phyloP scores from a whole-genome alignment of 2,113 vertebrate genomes.

The Chloropsis hardwickii region DNA sequence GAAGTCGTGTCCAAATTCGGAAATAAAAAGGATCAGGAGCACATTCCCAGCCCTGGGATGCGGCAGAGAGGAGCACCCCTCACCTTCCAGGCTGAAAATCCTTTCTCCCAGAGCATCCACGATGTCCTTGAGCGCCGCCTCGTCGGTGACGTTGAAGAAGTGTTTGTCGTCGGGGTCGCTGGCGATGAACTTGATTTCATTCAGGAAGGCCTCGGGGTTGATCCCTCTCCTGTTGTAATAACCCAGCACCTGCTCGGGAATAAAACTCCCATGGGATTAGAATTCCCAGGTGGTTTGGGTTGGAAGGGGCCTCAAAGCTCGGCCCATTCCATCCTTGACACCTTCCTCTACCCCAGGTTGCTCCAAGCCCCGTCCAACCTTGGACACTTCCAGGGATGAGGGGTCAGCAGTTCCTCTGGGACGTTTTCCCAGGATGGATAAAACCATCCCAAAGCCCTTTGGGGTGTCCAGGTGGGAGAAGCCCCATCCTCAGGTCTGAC shows the following conservation, averaged over 20 bases:
- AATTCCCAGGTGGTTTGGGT: accelerated
- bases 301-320: not conserved
- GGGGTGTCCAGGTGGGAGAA: not conserved
- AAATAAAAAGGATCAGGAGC: accelerated
- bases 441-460: not conserved
- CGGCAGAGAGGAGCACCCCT: accelerated
- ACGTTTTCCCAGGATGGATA: accelerated
- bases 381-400: not conserved
- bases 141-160: slow-evolving; percentile 94
- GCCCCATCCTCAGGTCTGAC: not conserved
- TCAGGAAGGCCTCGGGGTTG: slow-evolving; percentile 90
- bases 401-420: not conserved
- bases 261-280: not conserved
- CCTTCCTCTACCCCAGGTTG: accelerated
- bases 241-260: slow-evolving; percentile 83
- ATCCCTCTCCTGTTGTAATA: slow-evolving; percentile 95
- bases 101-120: slow-evolving; percentile 92
- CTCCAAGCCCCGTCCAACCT: accelerated
- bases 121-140: slow-evolving; percentile 92
- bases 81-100: slow-evolving; percentile 95
- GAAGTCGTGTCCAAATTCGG: accelerated
- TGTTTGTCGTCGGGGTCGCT: slow-evolving; percentile 93
- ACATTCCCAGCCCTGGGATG: not conserved
- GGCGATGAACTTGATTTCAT: slow-evolving; percentile 93
- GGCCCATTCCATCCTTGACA: not conserved